A percentile compares a stretch with the other conserved stretches of the same genome.
Evolutionary conservation across 92 coral and sea anemone species (phyloP).

Genomic region (Epizoanthus fatuus): DNA sequence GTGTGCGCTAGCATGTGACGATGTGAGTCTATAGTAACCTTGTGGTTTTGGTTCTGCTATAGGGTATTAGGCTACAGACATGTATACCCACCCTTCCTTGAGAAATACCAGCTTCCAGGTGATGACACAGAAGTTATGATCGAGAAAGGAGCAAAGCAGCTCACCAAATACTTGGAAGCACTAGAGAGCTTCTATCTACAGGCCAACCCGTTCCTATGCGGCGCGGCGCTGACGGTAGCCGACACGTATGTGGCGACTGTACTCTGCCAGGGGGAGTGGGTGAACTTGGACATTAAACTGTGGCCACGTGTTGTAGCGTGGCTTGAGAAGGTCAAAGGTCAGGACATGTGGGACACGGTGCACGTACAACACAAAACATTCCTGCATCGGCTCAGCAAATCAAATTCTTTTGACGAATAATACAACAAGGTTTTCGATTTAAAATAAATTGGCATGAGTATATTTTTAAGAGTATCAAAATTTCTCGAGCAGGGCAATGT

Average conservation of each 20-base stretch:
- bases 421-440: too few species aligned
- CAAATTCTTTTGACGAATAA: slow-evolving; percentile 41
- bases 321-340: slow-evolving; percentile 82
- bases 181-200: slow-evolving; percentile 77
- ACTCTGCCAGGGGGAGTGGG: slow-evolving; percentile 88
- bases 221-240: slow-evolving; percentile 79
- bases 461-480: too few species aligned
- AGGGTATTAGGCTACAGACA: slow-evolving; percentile 87
- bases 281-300: slow-evolving; percentile 75
- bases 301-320: slow-evolving; percentile 88
- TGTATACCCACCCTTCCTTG: slow-evolving; percentile 91
- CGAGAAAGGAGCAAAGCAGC: slow-evolving; percentile 73
- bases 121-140: slow-evolving; percentile 84
- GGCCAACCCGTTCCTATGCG: slow-evolving; percentile 77
- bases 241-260: slow-evolving; percentile 89
- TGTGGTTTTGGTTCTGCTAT: not conserved
- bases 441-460: too few species aligned
- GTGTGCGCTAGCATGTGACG: not conserved
- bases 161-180: slow-evolving; percentile 79
- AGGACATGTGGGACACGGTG: slow-evolving; percentile 79
- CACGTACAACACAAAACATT: slow-evolving; percentile 82
- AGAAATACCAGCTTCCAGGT: slow-evolving; percentile 77
- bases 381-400: slow-evolving; percentile 76
- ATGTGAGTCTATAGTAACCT: not conserved
- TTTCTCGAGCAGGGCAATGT: too few species aligned